phyloP scores from a whole-genome alignment of 2,888 invertebrate genomes.

The Drosophila mayaguana region DNA sequence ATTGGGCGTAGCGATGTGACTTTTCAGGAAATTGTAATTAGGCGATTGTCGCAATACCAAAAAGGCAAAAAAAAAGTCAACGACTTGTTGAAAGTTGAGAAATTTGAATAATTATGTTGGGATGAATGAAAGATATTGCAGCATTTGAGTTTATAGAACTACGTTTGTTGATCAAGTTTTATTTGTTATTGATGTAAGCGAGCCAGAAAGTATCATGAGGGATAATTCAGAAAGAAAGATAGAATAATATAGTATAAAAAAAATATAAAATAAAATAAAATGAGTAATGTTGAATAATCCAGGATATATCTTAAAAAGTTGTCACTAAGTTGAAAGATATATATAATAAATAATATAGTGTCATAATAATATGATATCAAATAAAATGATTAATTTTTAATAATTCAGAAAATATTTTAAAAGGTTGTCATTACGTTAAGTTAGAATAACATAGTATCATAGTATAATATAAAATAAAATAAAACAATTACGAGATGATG shows the following conservation, averaged over 20 bases:
- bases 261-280: no score
- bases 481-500: no score
- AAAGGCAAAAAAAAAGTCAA: neutral
- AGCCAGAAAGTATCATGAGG: no score
- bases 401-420: neutral
- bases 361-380: no score
- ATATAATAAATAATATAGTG: no score
- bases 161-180: neutral
- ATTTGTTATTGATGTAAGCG: no score
- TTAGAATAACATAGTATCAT: no score
- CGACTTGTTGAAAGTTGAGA: neutral
- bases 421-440: neutral
- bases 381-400: neutral
- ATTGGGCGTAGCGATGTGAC: slow-evolving; percentile 55
- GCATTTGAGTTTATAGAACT: neutral
- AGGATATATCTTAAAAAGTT: neutral
- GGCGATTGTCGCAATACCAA: neutral
- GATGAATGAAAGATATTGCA: neutral
- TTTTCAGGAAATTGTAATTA: slow-evolving; percentile 32
- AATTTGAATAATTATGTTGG: neutral
- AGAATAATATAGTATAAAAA: no score
- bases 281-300: neutral
- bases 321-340: no score
- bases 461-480: no score
- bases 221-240: no score